These are phyloP conservation scores for Catagonus wagneri DNA, from an alignment of 2,113 vertebrate species.

Conservation along the genomic window DNA sequence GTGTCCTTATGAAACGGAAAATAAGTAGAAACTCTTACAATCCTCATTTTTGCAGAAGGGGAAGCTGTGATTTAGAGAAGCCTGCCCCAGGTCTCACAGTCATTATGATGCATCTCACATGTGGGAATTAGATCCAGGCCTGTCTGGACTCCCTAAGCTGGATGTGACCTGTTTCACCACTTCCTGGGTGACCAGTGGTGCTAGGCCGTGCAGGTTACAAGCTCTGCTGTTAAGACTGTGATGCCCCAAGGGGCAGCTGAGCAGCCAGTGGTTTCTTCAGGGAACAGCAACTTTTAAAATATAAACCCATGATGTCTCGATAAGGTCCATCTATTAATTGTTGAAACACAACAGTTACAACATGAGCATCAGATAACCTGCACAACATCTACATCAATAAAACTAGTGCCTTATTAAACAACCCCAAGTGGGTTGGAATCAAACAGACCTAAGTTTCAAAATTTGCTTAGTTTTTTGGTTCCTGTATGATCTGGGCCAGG, in stretches of 20 bases:
- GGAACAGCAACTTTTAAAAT: neutral
- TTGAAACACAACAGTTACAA: neutral
- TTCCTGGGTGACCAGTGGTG: neutral
- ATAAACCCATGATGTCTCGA: neutral
- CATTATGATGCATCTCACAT: neutral
- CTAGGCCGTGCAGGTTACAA: neutral
- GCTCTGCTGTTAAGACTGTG: neutral
- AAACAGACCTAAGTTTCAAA: neutral
- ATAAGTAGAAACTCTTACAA: neutral
- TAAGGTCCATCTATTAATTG: neutral
- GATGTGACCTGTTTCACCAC: no score
- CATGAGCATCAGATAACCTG: neutral
- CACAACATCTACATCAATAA: neutral
- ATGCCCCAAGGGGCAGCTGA: neutral
- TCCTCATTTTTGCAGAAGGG: neutral
- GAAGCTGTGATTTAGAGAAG: neutral
- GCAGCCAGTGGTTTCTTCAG: neutral
- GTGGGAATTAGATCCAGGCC: neutral
- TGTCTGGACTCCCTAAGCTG: neutral
- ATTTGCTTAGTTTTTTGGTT: neutral
- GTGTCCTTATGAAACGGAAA: neutral
- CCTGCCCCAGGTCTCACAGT: neutral
- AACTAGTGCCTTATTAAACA: neutral
- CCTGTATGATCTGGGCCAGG: neutral
- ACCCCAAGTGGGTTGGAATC: neutral